Conservation (phyloP, 2,888 invertebrate genomes). For the Aricia artaxerxes region DNA sequence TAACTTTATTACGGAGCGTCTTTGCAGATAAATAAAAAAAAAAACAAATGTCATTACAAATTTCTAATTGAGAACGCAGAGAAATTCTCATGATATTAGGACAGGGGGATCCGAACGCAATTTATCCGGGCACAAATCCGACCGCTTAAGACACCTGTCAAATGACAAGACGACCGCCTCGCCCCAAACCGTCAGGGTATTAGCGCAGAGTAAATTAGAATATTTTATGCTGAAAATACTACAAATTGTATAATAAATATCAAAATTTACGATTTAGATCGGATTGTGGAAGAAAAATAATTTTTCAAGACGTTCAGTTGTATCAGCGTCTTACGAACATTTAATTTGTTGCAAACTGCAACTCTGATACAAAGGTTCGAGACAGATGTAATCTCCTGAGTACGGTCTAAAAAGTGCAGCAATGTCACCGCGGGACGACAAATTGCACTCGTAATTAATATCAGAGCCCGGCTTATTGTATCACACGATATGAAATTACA, state of each 20-base stretch:
- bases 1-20: not conserved
- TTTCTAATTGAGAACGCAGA: slow-evolving; percentile 29
- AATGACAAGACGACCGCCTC: slow-evolving; percentile 56
- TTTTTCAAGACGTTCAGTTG: not conserved
- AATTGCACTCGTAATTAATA: slow-evolving; percentile 11
- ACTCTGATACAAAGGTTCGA: not conserved
- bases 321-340: not conserved
- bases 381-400: not conserved
- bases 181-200: slow-evolving; percentile 48
- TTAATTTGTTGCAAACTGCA: not conserved
- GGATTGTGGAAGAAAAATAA: not conserved
- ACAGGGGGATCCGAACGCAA: slow-evolving; percentile 46
- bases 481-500: slow-evolving; percentile 15
- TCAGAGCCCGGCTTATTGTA: slow-evolving; percentile 13
- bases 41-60: slow-evolving; percentile 14
- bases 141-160: slow-evolving; percentile 73
- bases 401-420: not conserved
- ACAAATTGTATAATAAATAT: not conserved
- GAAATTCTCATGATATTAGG: slow-evolving; percentile 31
- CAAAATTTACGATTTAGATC: not conserved
- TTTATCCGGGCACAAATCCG: slow-evolving; percentile 70
- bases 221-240: slow-evolving; percentile 47
- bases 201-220: slow-evolving; percentile 67
- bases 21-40: not conserved
- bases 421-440: not conserved